Conservation (phyloP, 1,140 invertebrate species). For the Lethrus apterus region DNA sequence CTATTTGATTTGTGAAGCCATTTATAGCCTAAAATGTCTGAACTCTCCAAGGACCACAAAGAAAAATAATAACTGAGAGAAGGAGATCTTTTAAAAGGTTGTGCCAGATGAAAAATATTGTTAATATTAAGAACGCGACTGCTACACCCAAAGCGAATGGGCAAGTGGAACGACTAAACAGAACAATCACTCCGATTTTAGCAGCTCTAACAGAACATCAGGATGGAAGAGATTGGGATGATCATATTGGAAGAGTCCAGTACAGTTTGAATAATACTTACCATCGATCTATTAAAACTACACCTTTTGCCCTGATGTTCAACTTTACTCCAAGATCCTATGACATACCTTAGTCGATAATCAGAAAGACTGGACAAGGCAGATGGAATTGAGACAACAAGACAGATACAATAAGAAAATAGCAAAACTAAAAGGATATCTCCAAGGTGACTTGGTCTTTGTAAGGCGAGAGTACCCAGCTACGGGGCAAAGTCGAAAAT, state of each 20-base stretch:
- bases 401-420: neutral
- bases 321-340: conserved; percentile 7
- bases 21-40: no score
- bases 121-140: conserved; percentile 27
- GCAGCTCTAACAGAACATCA: conserved; percentile 21
- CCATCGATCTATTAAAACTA: conserved; percentile 5
- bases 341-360: neutral
- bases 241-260: conserved; percentile 24
- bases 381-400: neutral
- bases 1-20: no score
- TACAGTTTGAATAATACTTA: conserved; percentile 26
- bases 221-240: conserved; percentile 25
- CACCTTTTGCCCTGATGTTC: conserved; percentile 13
- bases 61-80: conserved; percentile 30
- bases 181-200: conserved; percentile 25
- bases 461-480: conserved; percentile 9
- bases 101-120: conserved; percentile 20
- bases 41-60: conserved; percentile 31
- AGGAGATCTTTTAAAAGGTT: conserved; percentile 23
- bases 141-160: conserved; percentile 36
- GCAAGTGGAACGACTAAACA: conserved; percentile 31
- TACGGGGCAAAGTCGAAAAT: conserved; percentile 22
- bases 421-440: conserved; percentile 14
- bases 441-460: conserved; percentile 20
- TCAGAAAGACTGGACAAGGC: neutral